A percentile compares a stretch with the other conserved stretches of the same genome.
These are phyloP conservation scores for Microcebus tavaratra DNA, from an alignment of 2,113 vertebrate species.

Conservation along the genomic window DNA sequence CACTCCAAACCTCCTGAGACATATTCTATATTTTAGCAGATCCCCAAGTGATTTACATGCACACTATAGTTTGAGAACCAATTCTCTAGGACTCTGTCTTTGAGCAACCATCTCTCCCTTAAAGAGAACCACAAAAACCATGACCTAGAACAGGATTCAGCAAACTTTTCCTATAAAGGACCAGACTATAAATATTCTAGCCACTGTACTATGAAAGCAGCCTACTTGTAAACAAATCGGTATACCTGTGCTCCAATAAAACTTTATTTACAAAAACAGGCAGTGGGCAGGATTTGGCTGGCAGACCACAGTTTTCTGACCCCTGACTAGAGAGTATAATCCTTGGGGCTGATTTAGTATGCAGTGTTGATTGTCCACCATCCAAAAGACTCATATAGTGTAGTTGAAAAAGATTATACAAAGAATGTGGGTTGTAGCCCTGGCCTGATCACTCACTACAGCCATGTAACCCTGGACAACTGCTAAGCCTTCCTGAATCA, in stretches of 20 bases:
- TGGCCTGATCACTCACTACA: background rate
- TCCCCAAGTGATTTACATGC: background rate
- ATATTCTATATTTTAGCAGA: background rate
- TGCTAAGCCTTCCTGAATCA: background rate
- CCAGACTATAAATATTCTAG: background rate
- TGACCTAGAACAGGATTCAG: background rate
- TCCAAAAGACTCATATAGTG: background rate
- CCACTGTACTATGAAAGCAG: background rate
- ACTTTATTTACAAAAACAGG: background rate
- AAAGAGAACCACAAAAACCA: background rate
- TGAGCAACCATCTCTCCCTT: background rate
- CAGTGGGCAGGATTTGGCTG: background rate
- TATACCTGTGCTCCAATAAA: background rate
- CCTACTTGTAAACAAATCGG: background rate
- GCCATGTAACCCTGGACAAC: background rate
- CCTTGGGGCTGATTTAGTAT: background rate
- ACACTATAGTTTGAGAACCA: background rate
- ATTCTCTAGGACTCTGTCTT: background rate
- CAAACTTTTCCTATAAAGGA: background rate
- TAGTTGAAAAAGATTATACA: background rate
- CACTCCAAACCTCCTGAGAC: background rate
- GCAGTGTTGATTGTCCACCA: background rate
- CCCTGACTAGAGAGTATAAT: background rate
- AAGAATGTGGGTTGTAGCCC: background rate
- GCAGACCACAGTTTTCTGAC: background rate